Percentiles rank a stretch among this genome's conserved stretches.
Conservation (phyloP, 2,888 invertebrate genomes). For the Diplolepis rosae region DNA sequence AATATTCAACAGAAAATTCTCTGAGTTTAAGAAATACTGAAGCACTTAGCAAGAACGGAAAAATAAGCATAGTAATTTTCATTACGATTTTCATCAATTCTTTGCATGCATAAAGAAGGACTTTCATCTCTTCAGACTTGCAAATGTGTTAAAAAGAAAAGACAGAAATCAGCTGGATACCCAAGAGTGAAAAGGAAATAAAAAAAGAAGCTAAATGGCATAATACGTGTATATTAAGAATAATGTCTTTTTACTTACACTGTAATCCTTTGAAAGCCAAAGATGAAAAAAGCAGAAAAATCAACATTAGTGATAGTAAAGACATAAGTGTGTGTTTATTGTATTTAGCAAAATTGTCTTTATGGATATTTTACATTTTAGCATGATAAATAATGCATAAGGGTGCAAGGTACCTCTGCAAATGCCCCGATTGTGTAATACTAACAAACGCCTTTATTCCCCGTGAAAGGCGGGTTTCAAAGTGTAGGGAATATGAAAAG, state of each 20-base stretch:
- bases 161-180: too few species aligned
- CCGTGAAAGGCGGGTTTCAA: constrained; percentile 32
- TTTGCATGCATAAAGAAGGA: too few species aligned
- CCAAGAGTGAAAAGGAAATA: too few species aligned
- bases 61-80: too few species aligned
- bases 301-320: constrained; percentile 14
- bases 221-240: constrained; percentile 29
- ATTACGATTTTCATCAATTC: too few species aligned
- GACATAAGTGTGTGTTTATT: neutral
- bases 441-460: constrained; percentile 42
- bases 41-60: too few species aligned
- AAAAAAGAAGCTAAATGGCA: neutral
- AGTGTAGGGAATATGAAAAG: constrained; percentile 29
- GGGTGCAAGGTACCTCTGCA: constrained; percentile 3
- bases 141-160: too few species aligned
- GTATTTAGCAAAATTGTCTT: constrained; percentile 8
- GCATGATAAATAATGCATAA: constrained; percentile 18
- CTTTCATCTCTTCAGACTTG: too few species aligned
- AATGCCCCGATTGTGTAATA: constrained; percentile 29
- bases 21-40: neutral
- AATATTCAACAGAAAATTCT: too few species aligned
- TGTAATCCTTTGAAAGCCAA: constrained; percentile 67
- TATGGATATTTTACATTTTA: neutral
- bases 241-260: constrained; percentile 68
- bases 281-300: constrained; percentile 38